Percentiles rank a stretch among this genome's conserved stretches.
Evolutionary conservation across 2,888 invertebrate species (phyloP).

Genomic region (Lepidocyrtinus sp.): DNA sequence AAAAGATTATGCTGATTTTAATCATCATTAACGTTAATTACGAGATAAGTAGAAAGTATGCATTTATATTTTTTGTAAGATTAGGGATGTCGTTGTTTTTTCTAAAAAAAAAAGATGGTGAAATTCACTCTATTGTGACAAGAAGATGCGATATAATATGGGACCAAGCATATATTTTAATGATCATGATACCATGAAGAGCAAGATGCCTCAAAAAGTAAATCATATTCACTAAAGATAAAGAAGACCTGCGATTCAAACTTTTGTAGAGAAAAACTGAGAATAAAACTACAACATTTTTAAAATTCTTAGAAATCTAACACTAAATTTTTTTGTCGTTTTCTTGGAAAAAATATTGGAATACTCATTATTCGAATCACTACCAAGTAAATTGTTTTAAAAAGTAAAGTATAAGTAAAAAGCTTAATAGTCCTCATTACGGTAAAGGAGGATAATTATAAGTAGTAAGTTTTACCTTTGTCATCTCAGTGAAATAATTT

Average conservation of each 20-base stretch:
- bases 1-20: not conserved
- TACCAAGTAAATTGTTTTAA: too few species aligned
- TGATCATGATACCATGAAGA: not conserved
- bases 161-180: not conserved
- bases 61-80: not conserved
- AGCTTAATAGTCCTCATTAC: too few species aligned
- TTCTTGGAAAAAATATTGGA: not conserved
- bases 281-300: not conserved
- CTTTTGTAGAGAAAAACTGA: not conserved
- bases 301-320: not conserved
- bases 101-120: not conserved
- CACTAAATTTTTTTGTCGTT: not conserved
- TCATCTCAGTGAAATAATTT: too few species aligned
- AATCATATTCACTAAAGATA: too few species aligned
- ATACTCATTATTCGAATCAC: constrained; percentile 47
- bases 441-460: too few species aligned
- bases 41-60: not conserved
- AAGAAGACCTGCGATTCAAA: too few species aligned
- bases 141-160: not conserved
- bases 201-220: not conserved
- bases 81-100: not conserved
- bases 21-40: not conserved
- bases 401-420: too few species aligned
- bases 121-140: not conserved
- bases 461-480: too few species aligned